Evolutionary conservation across 2,113 vertebrate species (phyloP).

Genomic region (Cavia aperea): DNA sequence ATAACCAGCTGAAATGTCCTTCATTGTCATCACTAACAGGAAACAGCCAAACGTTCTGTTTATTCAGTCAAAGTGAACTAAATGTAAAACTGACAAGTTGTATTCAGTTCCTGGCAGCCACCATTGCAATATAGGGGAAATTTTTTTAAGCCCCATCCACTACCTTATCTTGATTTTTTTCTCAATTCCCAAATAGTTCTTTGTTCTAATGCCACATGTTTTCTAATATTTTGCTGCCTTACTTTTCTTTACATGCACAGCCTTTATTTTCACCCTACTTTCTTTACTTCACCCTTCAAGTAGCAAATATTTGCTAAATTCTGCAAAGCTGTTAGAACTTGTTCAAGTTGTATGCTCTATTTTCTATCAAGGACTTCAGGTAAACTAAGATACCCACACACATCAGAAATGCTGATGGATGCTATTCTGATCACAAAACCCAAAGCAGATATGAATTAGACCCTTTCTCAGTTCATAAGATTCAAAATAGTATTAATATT

Average conservation of each 20-base stretch:
- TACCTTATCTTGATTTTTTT: background rate
- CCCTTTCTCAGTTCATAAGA: background rate
- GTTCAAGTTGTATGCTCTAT: background rate
- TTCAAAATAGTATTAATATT: background rate
- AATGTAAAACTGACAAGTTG: background rate
- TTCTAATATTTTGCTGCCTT: background rate
- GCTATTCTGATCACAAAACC: background rate
- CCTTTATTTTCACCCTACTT: background rate
- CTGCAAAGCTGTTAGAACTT: background rate
- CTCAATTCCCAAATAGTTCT: background rate
- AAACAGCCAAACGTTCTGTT: background rate
- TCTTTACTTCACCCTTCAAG: background rate
- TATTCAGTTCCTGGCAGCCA: background rate
- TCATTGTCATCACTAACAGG: background rate
- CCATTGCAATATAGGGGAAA: background rate
- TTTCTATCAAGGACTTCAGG: background rate
- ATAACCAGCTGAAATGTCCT: slow-evolving; percentile 18
- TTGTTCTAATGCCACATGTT: background rate
- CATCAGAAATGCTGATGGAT: background rate
- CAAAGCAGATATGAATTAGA: background rate
- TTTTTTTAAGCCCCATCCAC: background rate
- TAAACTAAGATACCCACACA: background rate
- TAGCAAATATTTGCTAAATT: background rate
- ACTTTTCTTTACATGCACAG: background rate
- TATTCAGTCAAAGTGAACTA: background rate